Percentiles rank a stretch among this genome's conserved stretches.
These are phyloP conservation scores for Nicator chloris DNA, from an alignment of 2,113 vertebrate species.

Conservation along the genomic window DNA sequence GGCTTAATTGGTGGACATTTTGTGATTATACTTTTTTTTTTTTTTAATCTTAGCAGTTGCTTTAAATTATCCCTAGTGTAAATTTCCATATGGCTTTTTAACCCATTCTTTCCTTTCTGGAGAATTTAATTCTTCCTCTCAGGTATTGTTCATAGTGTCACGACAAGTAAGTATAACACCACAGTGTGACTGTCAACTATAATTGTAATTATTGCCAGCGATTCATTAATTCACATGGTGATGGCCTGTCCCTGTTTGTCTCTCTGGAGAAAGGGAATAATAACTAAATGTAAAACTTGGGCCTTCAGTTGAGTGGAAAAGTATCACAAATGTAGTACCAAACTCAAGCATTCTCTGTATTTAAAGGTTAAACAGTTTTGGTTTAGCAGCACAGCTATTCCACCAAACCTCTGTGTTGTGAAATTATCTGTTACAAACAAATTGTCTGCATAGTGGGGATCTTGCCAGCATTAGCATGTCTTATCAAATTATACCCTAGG, in stretches of 20 bases:
- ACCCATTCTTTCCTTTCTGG: constrained; percentile 32
- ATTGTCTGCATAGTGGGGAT: neutral
- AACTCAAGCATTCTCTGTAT: neutral
- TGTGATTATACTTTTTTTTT: constrained; percentile 5
- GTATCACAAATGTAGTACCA: neutral
- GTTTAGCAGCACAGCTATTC: neutral
- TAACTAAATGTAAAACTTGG: constrained; percentile 2
- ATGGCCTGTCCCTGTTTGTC: constrained; percentile 10
- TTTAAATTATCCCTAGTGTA: constrained; percentile 8
- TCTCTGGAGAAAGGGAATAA: constrained; percentile 34
- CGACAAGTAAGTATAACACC: neutral
- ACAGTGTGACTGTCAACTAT: constrained; percentile 15
- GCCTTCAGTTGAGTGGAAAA: neutral
- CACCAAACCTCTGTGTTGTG: neutral
- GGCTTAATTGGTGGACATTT: constrained; percentile 35
- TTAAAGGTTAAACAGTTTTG: neutral
- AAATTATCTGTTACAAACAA: neutral
- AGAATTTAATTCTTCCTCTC: neutral
- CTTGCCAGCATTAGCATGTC: neutral
- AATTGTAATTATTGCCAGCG: constrained; percentile 44
- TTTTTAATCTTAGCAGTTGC: constrained; percentile 7
- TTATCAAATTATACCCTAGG: neutral
- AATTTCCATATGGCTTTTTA: constrained; percentile 52
- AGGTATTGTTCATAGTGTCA: neutral
- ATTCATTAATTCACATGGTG: constrained; percentile 52